Conservation (phyloP, 2,797 vertebrate genomes). For the Pteropus rufus region DNA sequence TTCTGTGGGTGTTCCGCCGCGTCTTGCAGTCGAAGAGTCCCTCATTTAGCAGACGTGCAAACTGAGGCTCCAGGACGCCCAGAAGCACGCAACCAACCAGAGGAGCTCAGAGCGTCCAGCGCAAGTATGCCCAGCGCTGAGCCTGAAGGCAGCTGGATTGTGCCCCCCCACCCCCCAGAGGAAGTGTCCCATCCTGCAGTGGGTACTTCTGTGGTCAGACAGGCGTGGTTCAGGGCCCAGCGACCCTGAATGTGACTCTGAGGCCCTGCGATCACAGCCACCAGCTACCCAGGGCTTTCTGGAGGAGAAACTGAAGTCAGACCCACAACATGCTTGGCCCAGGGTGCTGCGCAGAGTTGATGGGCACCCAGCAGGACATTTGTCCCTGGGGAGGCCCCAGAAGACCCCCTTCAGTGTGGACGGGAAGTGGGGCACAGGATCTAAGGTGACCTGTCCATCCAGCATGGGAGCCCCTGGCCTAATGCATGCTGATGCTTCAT, state of each 20-base stretch:
- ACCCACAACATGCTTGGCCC: no score
- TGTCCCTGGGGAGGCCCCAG: not conserved
- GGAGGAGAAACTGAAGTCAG: not conserved
- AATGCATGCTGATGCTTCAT: rapidly evolving
- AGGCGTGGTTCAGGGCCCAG: not conserved
- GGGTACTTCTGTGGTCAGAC: not conserved
- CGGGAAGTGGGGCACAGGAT: not conserved
- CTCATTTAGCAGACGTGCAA: not conserved
- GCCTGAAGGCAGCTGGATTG: not conserved
- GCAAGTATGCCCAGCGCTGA: rapidly evolving
- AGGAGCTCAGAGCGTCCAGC: not conserved
- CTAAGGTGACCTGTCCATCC: not conserved
- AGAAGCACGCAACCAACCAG: not conserved
- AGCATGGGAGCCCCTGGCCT: not conserved
- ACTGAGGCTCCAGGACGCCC: not conserved
- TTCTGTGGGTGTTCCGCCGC: not conserved
- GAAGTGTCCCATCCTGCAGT: not conserved
- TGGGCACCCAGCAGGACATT: not conserved
- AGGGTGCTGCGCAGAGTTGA: not conserved
- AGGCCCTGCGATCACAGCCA: not conserved
- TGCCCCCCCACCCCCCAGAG: rapidly evolving
- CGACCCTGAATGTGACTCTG: not conserved
- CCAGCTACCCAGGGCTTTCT: not conserved
- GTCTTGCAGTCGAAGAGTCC: not conserved
- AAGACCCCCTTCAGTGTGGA: not conserved